These are phyloP conservation scores for Dermochelys coriacea DNA, from an alignment of 2,797 vertebrate genomes.

Conservation along the genomic window DNA sequence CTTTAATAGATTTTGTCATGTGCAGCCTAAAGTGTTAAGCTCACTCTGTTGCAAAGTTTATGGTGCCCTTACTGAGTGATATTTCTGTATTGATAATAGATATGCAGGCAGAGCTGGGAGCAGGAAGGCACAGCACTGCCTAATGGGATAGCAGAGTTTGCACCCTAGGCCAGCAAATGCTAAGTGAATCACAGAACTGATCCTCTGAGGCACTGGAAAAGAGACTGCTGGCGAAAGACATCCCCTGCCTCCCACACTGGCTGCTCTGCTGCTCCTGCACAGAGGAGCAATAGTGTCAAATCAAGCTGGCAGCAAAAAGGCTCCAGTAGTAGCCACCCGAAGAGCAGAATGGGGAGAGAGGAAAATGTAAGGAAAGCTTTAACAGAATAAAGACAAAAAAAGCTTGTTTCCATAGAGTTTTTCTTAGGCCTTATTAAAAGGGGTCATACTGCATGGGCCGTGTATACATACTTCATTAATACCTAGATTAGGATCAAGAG, in stretches of 20 bases:
- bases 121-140: fast-evolving
- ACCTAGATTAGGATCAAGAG: not conserved
- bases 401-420: not conserved
- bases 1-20: not conserved
- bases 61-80: not conserved
- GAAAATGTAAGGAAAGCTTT: not conserved
- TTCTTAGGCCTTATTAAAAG: not conserved
- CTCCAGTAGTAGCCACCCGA: fast-evolving
- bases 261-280: not conserved
- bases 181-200: fast-evolving
- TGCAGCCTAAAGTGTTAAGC: not conserved
- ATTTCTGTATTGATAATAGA: not conserved
- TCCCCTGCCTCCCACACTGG: not conserved
- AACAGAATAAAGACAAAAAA: not conserved
- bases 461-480: not conserved
- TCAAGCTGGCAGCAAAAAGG: not conserved
- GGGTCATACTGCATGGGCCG: fast-evolving
- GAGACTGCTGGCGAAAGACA: not conserved
- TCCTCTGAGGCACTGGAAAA: not conserved
- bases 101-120: fast-evolving
- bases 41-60: fast-evolving
- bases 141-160: not conserved
- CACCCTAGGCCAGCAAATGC: not conserved
- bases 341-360: not conserved
- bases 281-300: not conserved